Evolutionary conservation across 2,113 vertebrate genomes (phyloP).

Genomic region (Condylura cristata): DNA sequence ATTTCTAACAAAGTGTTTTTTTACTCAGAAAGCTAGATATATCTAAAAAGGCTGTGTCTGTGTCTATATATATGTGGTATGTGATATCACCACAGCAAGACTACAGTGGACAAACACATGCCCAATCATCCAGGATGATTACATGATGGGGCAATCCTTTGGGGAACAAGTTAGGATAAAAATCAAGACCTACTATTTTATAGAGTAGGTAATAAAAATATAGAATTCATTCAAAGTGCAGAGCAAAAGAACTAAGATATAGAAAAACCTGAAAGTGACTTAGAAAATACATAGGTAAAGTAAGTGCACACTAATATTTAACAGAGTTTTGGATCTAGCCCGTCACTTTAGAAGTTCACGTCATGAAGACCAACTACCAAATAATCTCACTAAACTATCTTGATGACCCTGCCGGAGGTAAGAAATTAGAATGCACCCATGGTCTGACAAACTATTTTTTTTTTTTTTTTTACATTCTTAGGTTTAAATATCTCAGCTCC

Average conservation of each 20-base stretch:
- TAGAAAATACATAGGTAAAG: neutral
- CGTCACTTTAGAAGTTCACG: neutral
- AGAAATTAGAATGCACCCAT: conserved; percentile 29
- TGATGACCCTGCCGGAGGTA: neutral
- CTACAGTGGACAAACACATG: conserved; percentile 42
- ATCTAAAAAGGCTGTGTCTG: neutral
- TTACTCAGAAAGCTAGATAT: neutral
- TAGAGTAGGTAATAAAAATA: conserved; percentile 39
- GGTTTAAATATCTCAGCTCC: conserved; percentile 63
- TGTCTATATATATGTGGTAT: too few species aligned
- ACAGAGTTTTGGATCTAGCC: neutral
- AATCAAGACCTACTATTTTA: conserved; percentile 46
- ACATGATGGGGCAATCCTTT: neutral
- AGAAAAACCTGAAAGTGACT: conserved; percentile 13
- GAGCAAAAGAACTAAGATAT: neutral
- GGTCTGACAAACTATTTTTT: conserved; percentile 13
- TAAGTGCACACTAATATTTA: neutral
- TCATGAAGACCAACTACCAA: neutral
- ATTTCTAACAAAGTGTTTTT: neutral
- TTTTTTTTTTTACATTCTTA: conserved; percentile 16
- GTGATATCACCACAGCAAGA: neutral
- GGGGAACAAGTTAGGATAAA: conserved; percentile 49
- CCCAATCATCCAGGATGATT: conserved; percentile 46
- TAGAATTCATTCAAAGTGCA: conserved; percentile 43
- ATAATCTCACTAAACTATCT: neutral